Evolutionary conservation across 2,797 vertebrate species (phyloP).

Genomic region (Pseudomugil gertrudae): DNA sequence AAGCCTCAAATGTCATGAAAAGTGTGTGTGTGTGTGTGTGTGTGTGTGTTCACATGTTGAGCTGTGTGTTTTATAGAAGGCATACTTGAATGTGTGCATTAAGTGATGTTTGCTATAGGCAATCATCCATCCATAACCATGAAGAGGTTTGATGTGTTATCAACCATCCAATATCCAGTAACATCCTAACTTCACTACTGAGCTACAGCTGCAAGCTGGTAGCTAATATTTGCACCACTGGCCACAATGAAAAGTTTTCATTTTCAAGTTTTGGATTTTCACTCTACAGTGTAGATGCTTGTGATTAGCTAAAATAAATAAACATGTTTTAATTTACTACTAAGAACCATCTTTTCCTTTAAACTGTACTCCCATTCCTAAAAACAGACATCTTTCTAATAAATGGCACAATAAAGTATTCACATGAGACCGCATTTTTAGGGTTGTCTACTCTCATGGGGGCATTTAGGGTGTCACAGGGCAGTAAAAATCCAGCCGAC

Average conservation of each 20-base stretch:
- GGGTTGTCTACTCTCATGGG: slow-evolving; percentile 43
- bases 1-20: slow-evolving; percentile 60
- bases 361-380: slow-evolving; percentile 38
- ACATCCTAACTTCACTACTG: slow-evolving; percentile 53
- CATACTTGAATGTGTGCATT: slow-evolving; percentile 44
- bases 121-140: slow-evolving; percentile 54
- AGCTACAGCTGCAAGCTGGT: slow-evolving; percentile 46
- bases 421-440: slow-evolving; percentile 41
- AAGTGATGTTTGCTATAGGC: slow-evolving; percentile 67
- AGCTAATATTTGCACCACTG: slow-evolving; percentile 19
- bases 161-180: slow-evolving; percentile 62
- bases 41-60: slow-evolving; percentile 38
- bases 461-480: slow-evolving; percentile 38
- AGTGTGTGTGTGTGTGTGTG: background rate
- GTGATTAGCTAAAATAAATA: slow-evolving; percentile 37
- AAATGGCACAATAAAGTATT: slow-evolving; percentile 50
- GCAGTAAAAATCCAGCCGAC: slow-evolving; percentile 59
- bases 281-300: slow-evolving; percentile 28
- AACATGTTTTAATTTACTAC: slow-evolving; percentile 47
- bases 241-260: slow-evolving; percentile 19
- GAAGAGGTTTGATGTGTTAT: slow-evolving; percentile 62
- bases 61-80: slow-evolving; percentile 4
- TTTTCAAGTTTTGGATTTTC: slow-evolving; percentile 4
- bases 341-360: slow-evolving; percentile 29
- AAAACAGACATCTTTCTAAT: slow-evolving; percentile 53